Evolutionary conservation across 2,797 vertebrate species (phyloP).

Genomic region (Podarcis siculus): DNA sequence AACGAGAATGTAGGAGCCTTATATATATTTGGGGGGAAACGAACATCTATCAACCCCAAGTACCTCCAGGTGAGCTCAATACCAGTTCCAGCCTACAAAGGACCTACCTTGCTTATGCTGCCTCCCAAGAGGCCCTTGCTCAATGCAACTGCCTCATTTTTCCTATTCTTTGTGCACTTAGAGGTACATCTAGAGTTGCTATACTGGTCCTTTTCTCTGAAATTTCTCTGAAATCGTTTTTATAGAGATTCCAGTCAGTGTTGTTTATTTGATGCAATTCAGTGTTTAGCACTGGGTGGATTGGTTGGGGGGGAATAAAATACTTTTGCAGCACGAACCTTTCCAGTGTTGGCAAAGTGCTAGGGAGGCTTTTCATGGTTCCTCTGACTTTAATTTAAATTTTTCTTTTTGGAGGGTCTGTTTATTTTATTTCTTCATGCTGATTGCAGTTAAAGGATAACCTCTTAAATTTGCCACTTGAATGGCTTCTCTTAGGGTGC

Average conservation of each 20-base stretch:
- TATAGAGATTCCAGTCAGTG: background rate
- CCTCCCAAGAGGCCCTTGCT: background rate
- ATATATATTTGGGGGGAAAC: constrained; percentile 79
- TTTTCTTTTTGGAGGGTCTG: background rate
- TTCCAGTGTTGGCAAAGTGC: too few species aligned
- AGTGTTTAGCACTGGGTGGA: too few species aligned
- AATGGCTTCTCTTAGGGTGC: background rate
- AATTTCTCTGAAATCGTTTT: background rate
- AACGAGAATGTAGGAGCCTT: constrained; percentile 76
- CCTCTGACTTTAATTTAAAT: background rate
- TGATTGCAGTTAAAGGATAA: background rate
- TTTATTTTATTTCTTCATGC: background rate
- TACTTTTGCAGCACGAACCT: background rate
- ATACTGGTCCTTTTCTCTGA: background rate
- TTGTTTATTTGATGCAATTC: background rate
- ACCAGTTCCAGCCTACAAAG: background rate
- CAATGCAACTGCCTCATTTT: background rate
- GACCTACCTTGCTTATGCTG: background rate
- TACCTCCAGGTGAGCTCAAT: constrained; percentile 29
- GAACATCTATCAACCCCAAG: background rate
- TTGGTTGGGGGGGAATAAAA: too few species aligned
- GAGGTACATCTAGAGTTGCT: background rate
- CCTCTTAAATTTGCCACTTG: background rate
- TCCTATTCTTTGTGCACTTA: constrained; percentile 69
- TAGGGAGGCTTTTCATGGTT: background rate